Evolutionary conservation across 2,888 invertebrate species (phyloP).

Genomic region (Cecidostiba fungosa): DNA sequence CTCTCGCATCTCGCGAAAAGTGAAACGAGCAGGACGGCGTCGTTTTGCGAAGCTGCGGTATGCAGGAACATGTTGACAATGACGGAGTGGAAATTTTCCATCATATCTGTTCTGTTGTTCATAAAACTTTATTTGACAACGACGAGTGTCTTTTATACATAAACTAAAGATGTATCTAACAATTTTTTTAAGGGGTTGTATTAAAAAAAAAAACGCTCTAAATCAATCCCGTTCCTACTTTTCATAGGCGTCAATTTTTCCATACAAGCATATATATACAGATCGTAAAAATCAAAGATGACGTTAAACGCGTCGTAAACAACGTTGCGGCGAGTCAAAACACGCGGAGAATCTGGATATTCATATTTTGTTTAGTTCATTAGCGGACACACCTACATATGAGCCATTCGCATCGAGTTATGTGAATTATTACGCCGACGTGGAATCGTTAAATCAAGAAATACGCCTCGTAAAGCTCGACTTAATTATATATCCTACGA

Average conservation of each 20-base stretch:
- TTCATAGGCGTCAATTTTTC: background rate
- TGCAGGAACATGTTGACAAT: background rate
- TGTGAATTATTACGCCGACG: background rate
- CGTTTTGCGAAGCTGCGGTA: background rate
- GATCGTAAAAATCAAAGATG: background rate
- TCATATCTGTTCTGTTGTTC: background rate
- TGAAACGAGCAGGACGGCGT: conserved; percentile 21
- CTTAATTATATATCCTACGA: conserved; percentile 12
- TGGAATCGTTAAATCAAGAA: conserved; percentile 28
- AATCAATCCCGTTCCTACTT: background rate
- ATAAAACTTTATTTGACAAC: background rate
- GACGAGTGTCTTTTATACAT: background rate
- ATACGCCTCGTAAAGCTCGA: conserved; percentile 11
- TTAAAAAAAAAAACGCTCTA: background rate
- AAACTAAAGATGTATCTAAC: background rate
- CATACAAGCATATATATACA: background rate
- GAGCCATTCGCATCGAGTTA: background rate
- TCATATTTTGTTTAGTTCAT: conserved; percentile 26
- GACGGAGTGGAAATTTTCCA: background rate
- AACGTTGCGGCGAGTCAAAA: background rate
- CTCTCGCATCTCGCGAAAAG: conserved; percentile 11
- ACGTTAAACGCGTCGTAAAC: background rate
- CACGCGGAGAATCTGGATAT: background rate
- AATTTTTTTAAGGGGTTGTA: conserved; percentile 15
- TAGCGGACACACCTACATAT: conserved; percentile 18